Conservation (phyloP, 2,113 vertebrate genomes). For the Hystrix brachyura region DNA sequence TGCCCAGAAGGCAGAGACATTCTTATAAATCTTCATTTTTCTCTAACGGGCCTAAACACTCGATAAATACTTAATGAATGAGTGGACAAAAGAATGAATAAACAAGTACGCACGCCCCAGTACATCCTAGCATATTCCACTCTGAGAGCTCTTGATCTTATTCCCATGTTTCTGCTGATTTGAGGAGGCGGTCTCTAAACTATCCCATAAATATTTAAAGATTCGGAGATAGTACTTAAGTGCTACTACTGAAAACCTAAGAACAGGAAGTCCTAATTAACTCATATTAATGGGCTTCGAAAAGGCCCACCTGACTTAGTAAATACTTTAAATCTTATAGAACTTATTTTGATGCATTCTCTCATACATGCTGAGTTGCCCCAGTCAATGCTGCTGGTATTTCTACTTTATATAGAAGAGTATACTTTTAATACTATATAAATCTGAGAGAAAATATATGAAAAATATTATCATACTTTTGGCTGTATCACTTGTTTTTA, state of each 20-base stretch:
- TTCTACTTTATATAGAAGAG: not conserved
- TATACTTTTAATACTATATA: not conserved
- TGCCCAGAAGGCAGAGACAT: not conserved
- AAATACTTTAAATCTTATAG: slow-evolving; percentile 65
- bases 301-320: slow-evolving; percentile 73
- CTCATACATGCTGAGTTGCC: not conserved
- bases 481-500: slow-evolving; percentile 34
- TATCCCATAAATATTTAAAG: slow-evolving; percentile 84
- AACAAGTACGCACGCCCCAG: slow-evolving; percentile 35
- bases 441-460: not conserved
- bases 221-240: slow-evolving; percentile 76
- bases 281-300: slow-evolving; percentile 74
- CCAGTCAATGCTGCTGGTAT: not conserved
- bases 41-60: not conserved
- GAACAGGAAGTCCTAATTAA: slow-evolving; percentile 82
- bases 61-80: slow-evolving; percentile 66
- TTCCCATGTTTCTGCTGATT: slow-evolving; percentile 74
- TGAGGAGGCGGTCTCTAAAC: slow-evolving; percentile 73
- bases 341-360: slow-evolving; percentile 49
- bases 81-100: slow-evolving; percentile 73
- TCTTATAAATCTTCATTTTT: slow-evolving; percentile 22
- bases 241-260: slow-evolving; percentile 73
- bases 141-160: slow-evolving; percentile 78
- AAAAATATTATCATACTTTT: not conserved
- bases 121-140: slow-evolving; percentile 58